Percentiles rank a stretch among this genome's conserved stretches.
These are phyloP conservation scores for Cecidostiba fungosa DNA, from an alignment of 2,888 invertebrate genomes.

Conservation along the genomic window DNA sequence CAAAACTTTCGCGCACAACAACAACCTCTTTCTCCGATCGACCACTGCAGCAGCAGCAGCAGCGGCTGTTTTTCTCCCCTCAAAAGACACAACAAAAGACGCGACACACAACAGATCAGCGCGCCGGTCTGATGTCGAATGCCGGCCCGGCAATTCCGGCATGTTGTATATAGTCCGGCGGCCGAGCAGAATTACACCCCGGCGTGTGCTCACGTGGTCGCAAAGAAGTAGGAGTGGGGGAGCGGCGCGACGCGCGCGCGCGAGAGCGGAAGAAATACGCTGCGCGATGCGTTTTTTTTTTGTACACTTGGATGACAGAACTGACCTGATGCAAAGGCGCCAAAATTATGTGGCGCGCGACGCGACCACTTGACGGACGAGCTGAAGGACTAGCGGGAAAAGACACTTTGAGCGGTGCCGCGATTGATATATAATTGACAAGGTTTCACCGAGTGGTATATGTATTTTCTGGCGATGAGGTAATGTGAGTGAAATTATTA, in stretches of 20 bases:
- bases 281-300: background rate
- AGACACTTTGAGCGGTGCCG: slow-evolving; percentile 20
- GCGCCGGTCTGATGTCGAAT: slow-evolving; percentile 45
- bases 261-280: background rate
- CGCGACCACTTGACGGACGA: slow-evolving; percentile 35
- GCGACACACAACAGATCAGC: slow-evolving; percentile 20
- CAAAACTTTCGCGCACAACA: slow-evolving; percentile 12
- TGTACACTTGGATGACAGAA: background rate
- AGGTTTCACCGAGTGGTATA: background rate
- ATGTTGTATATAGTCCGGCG: slow-evolving; percentile 46
- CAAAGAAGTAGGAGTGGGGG: background rate
- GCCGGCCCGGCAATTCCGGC: slow-evolving; percentile 44
- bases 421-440: background rate
- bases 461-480: background rate
- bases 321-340: slow-evolving; percentile 3
- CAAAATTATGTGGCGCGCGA: background rate
- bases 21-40: background rate
- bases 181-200: slow-evolving; percentile 33
- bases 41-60: background rate
- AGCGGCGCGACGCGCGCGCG: background rate
- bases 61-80: background rate
- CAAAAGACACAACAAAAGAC: background rate
- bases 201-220: slow-evolving; percentile 31
- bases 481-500: background rate
- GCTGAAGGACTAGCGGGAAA: slow-evolving; percentile 42